These are phyloP conservation scores for Ondatra zibethicus DNA, from an alignment of 2,113 vertebrate genomes.

Conservation along the genomic window DNA sequence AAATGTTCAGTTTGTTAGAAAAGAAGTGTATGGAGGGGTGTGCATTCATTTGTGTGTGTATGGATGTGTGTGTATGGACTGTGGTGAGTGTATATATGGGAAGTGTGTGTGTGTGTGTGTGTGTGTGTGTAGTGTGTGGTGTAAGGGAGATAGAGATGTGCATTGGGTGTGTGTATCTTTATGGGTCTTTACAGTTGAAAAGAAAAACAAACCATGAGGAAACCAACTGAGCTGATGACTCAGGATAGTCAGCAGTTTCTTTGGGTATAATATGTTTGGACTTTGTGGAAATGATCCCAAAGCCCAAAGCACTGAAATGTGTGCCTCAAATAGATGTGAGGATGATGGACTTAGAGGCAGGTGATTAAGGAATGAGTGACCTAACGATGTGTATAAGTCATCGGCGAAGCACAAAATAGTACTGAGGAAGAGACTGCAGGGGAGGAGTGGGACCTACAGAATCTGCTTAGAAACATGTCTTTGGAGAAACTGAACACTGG, in stretches of 20 bases:
- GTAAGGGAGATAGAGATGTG: background rate
- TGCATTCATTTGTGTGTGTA: background rate
- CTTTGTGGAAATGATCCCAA: background rate
- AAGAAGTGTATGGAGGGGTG: too few relatives aligned
- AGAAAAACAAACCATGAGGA: background rate
- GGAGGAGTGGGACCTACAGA: background rate
- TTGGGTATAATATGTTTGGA: background rate
- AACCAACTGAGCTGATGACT: background rate
- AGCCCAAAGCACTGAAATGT: background rate
- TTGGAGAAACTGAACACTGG: background rate
- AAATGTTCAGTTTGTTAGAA: background rate
- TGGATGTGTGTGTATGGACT: background rate
- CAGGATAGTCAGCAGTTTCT: background rate
- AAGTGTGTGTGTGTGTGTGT: background rate
- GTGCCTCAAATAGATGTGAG: background rate
- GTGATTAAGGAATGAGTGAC: background rate
- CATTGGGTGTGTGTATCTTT: background rate
- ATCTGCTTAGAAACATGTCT: background rate
- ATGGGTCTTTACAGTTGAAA: background rate
- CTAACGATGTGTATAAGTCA: rapidly evolving
- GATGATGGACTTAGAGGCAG: background rate
- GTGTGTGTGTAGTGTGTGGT: background rate
- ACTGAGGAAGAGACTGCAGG: too few relatives aligned
- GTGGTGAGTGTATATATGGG: background rate
- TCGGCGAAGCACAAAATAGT: too few relatives aligned